phyloP scores from a whole-genome alignment of 2,113 vertebrate species.

The Nerophis ophidion region DNA sequence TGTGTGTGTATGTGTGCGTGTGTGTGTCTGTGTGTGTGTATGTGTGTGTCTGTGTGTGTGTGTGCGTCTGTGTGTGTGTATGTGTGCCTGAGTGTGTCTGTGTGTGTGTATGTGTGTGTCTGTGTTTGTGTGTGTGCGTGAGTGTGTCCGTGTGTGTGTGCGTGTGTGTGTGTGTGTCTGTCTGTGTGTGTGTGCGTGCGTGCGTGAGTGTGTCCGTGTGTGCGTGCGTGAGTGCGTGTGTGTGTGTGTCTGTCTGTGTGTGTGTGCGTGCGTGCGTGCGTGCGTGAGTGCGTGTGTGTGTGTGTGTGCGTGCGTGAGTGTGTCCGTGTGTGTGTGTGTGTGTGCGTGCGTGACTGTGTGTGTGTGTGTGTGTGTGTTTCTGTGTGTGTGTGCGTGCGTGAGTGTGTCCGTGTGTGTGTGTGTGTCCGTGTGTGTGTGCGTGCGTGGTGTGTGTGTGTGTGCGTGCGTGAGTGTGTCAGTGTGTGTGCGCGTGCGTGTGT shows the following conservation, averaged over 20 bases:
- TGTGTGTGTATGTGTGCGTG: background rate
- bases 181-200: conserved; percentile 15
- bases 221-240: background rate
- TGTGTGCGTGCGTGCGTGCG: conserved; percentile 1
- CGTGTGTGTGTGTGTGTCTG: no score
- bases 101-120: background rate
- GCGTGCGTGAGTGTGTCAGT: background rate
- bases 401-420: background rate
- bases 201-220: background rate
- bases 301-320: background rate
- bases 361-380: background rate
- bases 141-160: background rate
- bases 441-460: background rate
- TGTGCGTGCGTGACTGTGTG: no score
- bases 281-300: conserved; percentile 15
- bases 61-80: background rate
- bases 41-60: conserved; percentile 1
- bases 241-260: background rate
- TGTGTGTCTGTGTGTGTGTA: background rate
- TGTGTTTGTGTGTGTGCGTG: background rate
- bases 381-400: conserved; percentile 19
- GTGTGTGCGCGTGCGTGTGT: conserved; percentile 2
- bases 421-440: background rate
- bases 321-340: background rate
- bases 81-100: background rate